These are phyloP conservation scores for Arge pagana DNA, from an alignment of 2,888 invertebrate species.

Conservation along the genomic window DNA sequence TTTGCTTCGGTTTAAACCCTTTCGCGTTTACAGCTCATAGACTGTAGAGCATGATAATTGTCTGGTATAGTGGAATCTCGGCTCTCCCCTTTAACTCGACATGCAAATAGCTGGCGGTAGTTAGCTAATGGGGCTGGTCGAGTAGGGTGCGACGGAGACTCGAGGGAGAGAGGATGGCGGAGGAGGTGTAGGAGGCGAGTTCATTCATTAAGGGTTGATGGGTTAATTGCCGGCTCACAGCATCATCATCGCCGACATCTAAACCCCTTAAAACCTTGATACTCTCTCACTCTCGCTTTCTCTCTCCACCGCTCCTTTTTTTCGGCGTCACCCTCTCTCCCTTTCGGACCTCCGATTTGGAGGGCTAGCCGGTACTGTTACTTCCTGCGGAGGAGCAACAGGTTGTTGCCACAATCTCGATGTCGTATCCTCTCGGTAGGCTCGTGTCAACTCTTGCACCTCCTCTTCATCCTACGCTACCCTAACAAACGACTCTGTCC, in stretches of 20 bases:
- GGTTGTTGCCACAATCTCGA: constrained; percentile 42
- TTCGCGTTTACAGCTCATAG: too few species aligned
- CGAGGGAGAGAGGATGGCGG: constrained; percentile 21
- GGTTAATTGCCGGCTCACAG: constrained; percentile 57
- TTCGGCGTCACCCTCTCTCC: constrained; percentile 23
- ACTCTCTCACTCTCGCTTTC: constrained; percentile 31
- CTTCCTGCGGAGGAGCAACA: constrained; percentile 43
- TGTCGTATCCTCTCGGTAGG: constrained; percentile 21
- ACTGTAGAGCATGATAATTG: neutral
- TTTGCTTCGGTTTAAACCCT: too few species aligned
- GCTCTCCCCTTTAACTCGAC: constrained; percentile 46
- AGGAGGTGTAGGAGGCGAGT: constrained; percentile 30
- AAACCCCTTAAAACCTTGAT: constrained; percentile 4
- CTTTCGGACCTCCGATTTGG: too few species aligned
- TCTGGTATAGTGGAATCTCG: constrained; percentile 45
- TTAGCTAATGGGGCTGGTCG: constrained; percentile 53
- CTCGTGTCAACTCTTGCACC: constrained; percentile 16
- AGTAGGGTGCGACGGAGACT: constrained; percentile 17
- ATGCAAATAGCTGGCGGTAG: constrained; percentile 59
- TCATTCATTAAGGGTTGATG: constrained; percentile 58
- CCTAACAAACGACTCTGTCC: constrained; percentile 44
- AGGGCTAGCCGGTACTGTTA: too few species aligned
- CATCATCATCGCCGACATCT: constrained; percentile 36
- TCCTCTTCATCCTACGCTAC: constrained; percentile 15
- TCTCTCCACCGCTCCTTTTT: constrained; percentile 28